Conservation (phyloP, 1,140 invertebrate genomes). For the Lysiphlebus fabarum region DNA sequence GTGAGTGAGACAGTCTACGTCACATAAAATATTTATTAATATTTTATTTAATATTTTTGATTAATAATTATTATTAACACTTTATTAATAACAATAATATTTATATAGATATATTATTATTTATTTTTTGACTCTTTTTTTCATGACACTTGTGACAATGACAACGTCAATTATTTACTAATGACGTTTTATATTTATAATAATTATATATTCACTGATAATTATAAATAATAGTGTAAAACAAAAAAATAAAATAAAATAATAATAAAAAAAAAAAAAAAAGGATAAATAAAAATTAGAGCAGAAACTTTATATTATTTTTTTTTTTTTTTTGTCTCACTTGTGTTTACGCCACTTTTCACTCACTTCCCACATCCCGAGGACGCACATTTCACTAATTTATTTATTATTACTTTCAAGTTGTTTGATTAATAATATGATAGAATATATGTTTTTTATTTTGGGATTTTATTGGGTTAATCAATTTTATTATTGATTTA, state of each 20-base stretch:
- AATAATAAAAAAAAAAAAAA: slow-evolving; percentile 11
- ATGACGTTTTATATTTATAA: too few species aligned
- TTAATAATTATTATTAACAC: not conserved
- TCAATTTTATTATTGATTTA: not conserved
- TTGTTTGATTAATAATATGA: not conserved
- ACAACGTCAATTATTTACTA: not conserved
- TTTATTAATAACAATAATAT: too few species aligned
- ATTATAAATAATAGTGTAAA: too few species aligned
- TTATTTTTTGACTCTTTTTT: not conserved
- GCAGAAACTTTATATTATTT: not conserved
- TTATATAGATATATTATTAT: too few species aligned
- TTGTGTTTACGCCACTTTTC: slow-evolving; percentile 32
- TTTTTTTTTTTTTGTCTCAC: slow-evolving; percentile 19
- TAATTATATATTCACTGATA: too few species aligned
- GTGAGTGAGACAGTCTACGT: slow-evolving; percentile 10
- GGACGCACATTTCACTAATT: slow-evolving; percentile 27
- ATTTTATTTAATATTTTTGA: not conserved
- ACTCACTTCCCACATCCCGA: slow-evolving; percentile 26
- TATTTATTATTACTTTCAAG: slow-evolving; percentile 5
- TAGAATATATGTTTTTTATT: too few species aligned
- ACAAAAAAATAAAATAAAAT: not conserved
- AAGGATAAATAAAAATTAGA: slow-evolving; percentile 6
- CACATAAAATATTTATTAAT: too few species aligned
- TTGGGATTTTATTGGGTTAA: not conserved
- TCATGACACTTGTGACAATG: not conserved